Percentiles rank a stretch among this genome's conserved stretches.
Evolutionary conservation across 2,797 vertebrate genomes (phyloP).

Genomic region (Aselliscus stoliczkanus): DNA sequence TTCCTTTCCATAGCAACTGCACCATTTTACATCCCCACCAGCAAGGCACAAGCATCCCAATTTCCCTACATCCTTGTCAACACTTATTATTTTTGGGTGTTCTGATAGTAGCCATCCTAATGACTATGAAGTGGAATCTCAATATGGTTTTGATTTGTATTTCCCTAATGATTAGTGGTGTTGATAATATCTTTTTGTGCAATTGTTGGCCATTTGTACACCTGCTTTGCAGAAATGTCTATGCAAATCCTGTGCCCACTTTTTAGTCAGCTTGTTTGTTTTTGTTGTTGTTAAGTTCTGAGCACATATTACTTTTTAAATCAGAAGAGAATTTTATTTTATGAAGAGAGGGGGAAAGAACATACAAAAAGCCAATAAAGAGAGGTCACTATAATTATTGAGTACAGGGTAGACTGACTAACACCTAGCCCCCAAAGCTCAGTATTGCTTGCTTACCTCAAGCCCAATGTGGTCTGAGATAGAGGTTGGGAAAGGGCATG

Average conservation of each 20-base stretch:
- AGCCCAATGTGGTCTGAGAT: not conserved
- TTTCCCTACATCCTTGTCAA: not conserved
- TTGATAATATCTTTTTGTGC: not conserved
- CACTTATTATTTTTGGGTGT: not conserved
- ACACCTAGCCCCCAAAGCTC: not conserved
- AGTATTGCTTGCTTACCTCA: not conserved
- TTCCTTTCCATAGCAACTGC: not conserved
- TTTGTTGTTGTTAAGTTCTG: not conserved
- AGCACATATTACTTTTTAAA: not conserved
- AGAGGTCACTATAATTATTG: not conserved
- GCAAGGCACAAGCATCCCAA: rapidly evolving
- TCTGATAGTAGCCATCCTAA: not conserved
- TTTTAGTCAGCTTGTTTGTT: not conserved
- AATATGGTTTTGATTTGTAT: not conserved
- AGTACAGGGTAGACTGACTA: not conserved
- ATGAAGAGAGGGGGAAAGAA: not conserved
- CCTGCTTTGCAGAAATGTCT: not conserved
- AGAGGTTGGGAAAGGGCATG: rapidly evolving
- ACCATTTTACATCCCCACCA: not conserved
- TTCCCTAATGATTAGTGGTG: not conserved
- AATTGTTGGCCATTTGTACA: not conserved
- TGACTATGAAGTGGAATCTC: not conserved
- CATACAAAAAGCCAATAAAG: not conserved
- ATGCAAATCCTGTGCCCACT: not conserved
- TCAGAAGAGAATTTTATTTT: not conserved